Base-by-base conservation (phyloP, 2,797 vertebrate species). In the Sarcoramphus papa region DNA sequence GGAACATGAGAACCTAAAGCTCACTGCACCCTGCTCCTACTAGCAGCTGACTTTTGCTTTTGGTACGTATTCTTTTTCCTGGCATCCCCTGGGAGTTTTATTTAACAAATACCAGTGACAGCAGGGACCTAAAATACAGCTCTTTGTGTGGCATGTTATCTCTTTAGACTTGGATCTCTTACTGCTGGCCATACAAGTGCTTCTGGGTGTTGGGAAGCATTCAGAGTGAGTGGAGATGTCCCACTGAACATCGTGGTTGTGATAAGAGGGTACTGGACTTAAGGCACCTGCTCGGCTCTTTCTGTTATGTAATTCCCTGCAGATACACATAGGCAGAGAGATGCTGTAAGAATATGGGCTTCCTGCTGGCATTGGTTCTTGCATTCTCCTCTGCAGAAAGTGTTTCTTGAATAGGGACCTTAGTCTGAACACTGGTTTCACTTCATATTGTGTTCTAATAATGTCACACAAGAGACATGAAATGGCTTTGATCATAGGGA, bases 401-500 rank as follows among this genome's bases (percentile, higher is more conserved):
- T 65, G 81, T 47, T 80, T 64, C 68, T 54, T 86, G 41, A 84
- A 75, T 37, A 83, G 74, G 27, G 24, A 63, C 81, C 95, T 92
- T 80, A 65, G 57, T 89, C 85, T 92, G 72, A 97, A 90, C 13
- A 11, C 65, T 75, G 37, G 60, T 65, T 84, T 95, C 79, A 11
- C 57, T 92, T 96, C 22, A 2, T 70, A 91, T 92, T 92, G 43
- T 93, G 82, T 92, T 93, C 96, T 95, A 96, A 96, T 94, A 95
- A 94, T 96, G 97, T 72, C 94, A 93, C 85, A 92, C 37, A 63
- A 72, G 93, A 96, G 89, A 95, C 79, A 51, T 63, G 91, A 95
- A 97, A 91, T 91, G 76, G 31, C 94, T 96, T 97, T 96, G 95
- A 97, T 95, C 96, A 95, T n/a, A 60, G 56, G 65, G 87, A 96